Evolutionary conservation across 1,140 invertebrate genomes (phyloP).

Genomic region (Pogonus chalceus): DNA sequence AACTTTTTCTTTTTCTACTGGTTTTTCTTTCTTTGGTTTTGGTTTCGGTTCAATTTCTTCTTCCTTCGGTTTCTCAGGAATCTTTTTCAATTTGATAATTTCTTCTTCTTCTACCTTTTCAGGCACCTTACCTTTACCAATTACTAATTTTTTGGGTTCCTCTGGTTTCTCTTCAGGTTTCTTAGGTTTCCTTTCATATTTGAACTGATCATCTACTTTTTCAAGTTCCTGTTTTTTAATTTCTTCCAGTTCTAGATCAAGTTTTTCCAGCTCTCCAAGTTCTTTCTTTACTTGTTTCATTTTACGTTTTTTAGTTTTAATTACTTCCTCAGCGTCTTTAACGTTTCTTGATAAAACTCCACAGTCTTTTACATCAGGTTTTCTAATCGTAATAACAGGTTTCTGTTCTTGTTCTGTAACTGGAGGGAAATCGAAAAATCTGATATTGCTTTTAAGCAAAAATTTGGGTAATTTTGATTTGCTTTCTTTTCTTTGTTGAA

Average conservation of each 20-base stretch:
- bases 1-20: conserved; percentile 11
- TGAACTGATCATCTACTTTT: conserved; percentile 10
- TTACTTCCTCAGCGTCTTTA: conserved; percentile 51
- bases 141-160: conserved; percentile 9
- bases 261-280: conserved; percentile 49
- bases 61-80: conserved; percentile 23
- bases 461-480: conserved; percentile 45
- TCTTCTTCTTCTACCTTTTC: conserved; percentile 13
- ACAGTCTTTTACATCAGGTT: conserved; percentile 43
- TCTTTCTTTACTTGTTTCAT: conserved; percentile 52
- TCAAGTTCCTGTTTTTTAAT: conserved; percentile 11
- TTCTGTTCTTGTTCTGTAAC: conserved; percentile 27
- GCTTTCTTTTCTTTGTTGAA: conserved; percentile 25
- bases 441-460: conserved; percentile 50
- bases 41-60: conserved; percentile 21
- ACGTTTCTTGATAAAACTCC: conserved; percentile 58
- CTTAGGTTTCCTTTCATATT: conserved; percentile 13
- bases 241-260: conserved; percentile 6
- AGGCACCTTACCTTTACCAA: conserved; percentile 12
- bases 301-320: conserved; percentile 38
- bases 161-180: conserved; percentile 17
- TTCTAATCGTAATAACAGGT: conserved; percentile 37
- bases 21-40: conserved; percentile 26
- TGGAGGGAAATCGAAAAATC: conserved; percentile 46
- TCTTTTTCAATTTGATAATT: conserved; percentile 12